Conservation (phyloP, 2,113 vertebrate genomes). For the Cairina moschata region DNA sequence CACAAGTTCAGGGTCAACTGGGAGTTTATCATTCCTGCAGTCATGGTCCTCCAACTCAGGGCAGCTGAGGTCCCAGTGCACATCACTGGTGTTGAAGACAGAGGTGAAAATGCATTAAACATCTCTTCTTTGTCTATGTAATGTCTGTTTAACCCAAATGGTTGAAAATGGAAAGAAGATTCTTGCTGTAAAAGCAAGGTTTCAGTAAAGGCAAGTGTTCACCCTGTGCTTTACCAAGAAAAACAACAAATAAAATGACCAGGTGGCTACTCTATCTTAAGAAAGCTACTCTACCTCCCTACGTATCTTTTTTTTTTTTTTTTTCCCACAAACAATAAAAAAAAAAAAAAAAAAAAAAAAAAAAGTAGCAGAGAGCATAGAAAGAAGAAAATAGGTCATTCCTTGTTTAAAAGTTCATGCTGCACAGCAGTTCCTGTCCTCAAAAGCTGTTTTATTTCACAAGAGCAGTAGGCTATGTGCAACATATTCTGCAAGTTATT, state of each 20-base stretch:
- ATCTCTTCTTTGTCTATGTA: not conserved
- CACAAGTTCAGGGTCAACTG: too few relatives aligned
- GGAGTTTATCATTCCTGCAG: too few relatives aligned
- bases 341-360: constrained; percentile 5
- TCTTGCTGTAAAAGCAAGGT: not conserved
- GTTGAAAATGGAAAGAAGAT: not conserved
- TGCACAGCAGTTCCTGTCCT: not conserved
- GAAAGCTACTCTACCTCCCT: not conserved
- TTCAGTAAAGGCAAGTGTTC: not conserved
- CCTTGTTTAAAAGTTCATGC: constrained; percentile 37
- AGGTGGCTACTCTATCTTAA: not conserved
- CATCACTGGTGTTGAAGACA: too few relatives aligned
- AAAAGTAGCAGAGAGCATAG: not conserved
- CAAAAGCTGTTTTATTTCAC: constrained; percentile 28
- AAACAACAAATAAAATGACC: not conserved
- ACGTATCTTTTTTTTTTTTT: not conserved
- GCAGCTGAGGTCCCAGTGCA: too few relatives aligned
- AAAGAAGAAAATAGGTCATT: constrained; percentile 43
- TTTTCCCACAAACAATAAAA: not conserved
- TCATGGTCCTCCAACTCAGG: too few relatives aligned
- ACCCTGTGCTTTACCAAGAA: not conserved
- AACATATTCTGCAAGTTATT: not conserved
- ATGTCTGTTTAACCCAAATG: not conserved
- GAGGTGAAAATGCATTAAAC: too few relatives aligned
- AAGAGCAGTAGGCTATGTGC: not conserved